phyloP scores from a whole-genome alignment of 2,113 vertebrate species.

The Bungarus multicinctus region DNA sequence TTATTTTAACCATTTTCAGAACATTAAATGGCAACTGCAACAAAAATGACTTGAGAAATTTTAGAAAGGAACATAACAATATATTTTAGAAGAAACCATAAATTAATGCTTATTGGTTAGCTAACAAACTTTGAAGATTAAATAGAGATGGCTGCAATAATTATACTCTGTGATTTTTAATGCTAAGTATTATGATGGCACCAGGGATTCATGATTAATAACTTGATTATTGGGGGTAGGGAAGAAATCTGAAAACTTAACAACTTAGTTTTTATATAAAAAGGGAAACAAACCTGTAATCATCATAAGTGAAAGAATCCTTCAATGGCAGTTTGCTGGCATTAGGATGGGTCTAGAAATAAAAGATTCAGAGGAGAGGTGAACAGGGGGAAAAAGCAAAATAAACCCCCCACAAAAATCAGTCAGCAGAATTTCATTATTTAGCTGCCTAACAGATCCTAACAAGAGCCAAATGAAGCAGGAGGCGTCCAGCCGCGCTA shows the following conservation, averaged over 20 bases:
- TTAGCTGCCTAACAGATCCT: constrained; percentile 85
- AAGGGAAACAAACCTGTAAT: constrained; percentile 91
- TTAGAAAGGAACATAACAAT: background rate
- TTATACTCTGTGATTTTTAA: background rate
- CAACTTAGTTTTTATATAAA: background rate
- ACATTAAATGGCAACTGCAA: background rate
- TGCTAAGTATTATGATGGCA: background rate
- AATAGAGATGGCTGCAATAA: background rate
- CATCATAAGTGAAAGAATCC: constrained; percentile 97
- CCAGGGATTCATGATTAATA: constrained; percentile 16
- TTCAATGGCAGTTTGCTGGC: constrained; percentile 96
- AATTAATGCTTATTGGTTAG: background rate
- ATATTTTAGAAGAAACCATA: background rate
- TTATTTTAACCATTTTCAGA: background rate
- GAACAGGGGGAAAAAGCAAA: constrained; percentile 57
- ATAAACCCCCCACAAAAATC: constrained; percentile 71
- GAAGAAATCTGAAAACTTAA: constrained; percentile 5
- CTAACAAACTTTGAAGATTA: background rate
- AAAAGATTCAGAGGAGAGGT: constrained; percentile 61
- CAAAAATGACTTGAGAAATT: background rate
- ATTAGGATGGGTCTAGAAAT: constrained; percentile 90
- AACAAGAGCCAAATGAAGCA: constrained; percentile 89
- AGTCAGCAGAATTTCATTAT: constrained; percentile 88
- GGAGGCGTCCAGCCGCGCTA: constrained; percentile 76
- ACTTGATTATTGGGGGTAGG: constrained; percentile 3